Evolutionary conservation across 2,888 invertebrate species (phyloP).

Genomic region (Empis livida): DNA sequence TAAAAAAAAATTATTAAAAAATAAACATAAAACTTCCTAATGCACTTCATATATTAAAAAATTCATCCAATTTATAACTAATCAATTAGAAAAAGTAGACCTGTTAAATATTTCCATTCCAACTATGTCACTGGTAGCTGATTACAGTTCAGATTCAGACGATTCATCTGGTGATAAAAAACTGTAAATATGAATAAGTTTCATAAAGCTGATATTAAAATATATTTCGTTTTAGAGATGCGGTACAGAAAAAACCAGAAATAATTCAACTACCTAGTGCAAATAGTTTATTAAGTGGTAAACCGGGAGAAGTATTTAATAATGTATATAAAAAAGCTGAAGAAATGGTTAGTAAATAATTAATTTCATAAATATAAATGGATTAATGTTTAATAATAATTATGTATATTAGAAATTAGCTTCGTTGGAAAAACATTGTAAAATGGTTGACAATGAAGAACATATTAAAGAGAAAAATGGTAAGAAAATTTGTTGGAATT

Average conservation of each 20-base stretch:
- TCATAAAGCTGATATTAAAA: not conserved
- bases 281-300: constrained; percentile 17
- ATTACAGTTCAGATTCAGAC: constrained; percentile 6
- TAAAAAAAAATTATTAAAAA: too few species aligned
- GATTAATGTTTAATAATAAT: too few species aligned
- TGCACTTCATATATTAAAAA: too few species aligned
- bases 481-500: constrained; percentile 86
- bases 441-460: constrained; percentile 68
- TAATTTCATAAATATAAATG: too few species aligned
- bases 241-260: constrained; percentile 2
- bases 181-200: too few species aligned
- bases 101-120: too few species aligned
- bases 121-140: constrained; percentile 25
- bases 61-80: too few species aligned
- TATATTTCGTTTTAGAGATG: constrained; percentile 6
- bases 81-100: too few species aligned
- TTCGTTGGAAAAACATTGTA: constrained; percentile 80
- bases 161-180: too few species aligned
- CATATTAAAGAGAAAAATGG: constrained; percentile 72
- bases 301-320: constrained; percentile 50
- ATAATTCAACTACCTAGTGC: constrained; percentile 24
- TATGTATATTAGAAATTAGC: constrained; percentile 47
- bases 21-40: too few species aligned
- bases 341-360: constrained; percentile 38
- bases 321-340: constrained; percentile 82